phyloP scores from a whole-genome alignment of 2,797 vertebrate genomes.

The Gallirallus australis region DNA sequence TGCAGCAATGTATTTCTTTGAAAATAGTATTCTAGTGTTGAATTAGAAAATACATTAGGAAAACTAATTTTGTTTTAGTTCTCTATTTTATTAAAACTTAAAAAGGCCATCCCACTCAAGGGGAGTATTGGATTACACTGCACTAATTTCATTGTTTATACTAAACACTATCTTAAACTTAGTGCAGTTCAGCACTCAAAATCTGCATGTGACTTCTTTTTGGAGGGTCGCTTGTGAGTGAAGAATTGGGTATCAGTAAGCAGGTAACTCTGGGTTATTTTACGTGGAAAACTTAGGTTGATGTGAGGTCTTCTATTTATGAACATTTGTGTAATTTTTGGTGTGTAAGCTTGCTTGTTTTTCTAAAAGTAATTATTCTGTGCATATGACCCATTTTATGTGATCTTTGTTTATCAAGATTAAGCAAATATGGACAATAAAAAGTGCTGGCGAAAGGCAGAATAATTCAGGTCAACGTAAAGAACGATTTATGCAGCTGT shows the following conservation, averaged over 20 bases:
- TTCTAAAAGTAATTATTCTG: background rate
- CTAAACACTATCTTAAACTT: background rate
- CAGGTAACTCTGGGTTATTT: background rate
- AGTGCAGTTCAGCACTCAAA: background rate
- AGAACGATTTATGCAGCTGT: constrained; percentile 53
- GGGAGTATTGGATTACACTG: background rate
- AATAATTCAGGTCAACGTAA: constrained; percentile 66
- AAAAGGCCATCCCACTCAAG: background rate
- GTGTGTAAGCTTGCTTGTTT: constrained; percentile 21
- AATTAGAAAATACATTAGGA: background rate
- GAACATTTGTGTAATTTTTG: background rate
- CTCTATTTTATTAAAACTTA: background rate
- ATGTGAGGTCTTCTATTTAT: background rate
- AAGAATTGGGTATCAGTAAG: background rate
- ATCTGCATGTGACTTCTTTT: background rate
- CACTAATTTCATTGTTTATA: background rate
- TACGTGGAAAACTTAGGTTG: background rate
- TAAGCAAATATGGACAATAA: constrained; percentile 64
- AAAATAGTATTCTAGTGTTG: background rate
- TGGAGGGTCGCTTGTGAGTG: background rate
- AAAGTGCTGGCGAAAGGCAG: constrained; percentile 59
- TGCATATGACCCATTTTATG: constrained; percentile 16
- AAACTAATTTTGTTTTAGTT: background rate
- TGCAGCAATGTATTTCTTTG: background rate
- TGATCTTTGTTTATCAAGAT: constrained; percentile 38